Evolutionary conservation across 2,113 vertebrate species (phyloP).

Genomic region (Oplegnathus fasciatus): DNA sequence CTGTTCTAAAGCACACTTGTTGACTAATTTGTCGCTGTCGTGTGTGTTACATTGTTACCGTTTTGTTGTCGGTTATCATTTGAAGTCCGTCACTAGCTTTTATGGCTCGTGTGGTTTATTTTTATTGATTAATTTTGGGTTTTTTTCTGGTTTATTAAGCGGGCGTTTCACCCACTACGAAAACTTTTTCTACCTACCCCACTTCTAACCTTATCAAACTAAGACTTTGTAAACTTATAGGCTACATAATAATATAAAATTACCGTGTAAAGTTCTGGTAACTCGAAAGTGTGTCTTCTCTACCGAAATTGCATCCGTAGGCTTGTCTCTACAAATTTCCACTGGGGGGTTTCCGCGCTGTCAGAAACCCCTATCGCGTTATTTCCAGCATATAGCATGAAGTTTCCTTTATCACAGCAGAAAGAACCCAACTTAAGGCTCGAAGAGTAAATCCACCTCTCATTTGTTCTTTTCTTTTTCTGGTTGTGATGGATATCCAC

Average conservation of each 20-base stretch:
- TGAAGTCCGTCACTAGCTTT: background rate
- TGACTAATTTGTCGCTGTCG: background rate
- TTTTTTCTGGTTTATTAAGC: background rate
- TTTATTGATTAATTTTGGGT: background rate
- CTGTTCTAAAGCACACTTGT: background rate
- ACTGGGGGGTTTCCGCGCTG: slow-evolving; percentile 69
- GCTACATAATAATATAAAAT: background rate
- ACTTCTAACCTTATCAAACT: background rate
- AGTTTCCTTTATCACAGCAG: slow-evolving; percentile 41
- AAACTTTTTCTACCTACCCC: background rate
- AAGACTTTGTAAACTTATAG: background rate
- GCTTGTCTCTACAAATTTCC: slow-evolving; percentile 41
- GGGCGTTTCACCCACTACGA: background rate
- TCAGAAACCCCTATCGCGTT: slow-evolving; percentile 29
- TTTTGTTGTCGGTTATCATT: background rate
- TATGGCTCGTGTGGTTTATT: background rate
- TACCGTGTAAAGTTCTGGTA: rapidly evolving
- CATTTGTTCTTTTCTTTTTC: background rate
- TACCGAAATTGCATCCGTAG: background rate
- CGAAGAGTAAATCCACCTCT: background rate
- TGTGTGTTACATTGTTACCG: background rate
- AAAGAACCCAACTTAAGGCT: background rate
- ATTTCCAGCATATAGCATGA: slow-evolving; percentile 49
- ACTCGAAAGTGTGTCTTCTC: background rate
- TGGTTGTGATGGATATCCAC: background rate